phyloP scores from a whole-genome alignment of 2,888 invertebrate genomes.

The Andrena minutula region DNA sequence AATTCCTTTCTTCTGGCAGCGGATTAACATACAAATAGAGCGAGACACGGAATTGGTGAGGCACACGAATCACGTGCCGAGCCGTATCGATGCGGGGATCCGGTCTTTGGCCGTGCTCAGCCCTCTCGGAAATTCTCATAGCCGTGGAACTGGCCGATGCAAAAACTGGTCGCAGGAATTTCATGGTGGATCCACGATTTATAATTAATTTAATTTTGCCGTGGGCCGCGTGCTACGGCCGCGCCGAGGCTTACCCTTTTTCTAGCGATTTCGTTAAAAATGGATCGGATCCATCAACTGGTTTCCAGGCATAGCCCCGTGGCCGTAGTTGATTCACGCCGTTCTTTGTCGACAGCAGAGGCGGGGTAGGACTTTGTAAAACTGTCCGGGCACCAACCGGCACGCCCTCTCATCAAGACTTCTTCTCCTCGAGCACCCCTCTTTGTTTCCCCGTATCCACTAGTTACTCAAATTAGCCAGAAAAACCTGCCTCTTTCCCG shows the following conservation, averaged over 20 bases:
- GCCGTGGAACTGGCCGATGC: constrained; percentile 14
- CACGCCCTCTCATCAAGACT: constrained; percentile 76
- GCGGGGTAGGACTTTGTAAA: constrained; percentile 54
- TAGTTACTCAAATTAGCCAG: constrained; percentile 79
- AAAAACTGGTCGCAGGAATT: constrained; percentile 68
- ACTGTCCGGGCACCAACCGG: constrained; percentile 50
- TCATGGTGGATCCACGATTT: constrained; percentile 66
- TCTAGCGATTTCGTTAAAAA: constrained; percentile 62
- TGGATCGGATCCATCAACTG: constrained; percentile 54
- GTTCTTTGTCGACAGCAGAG: constrained; percentile 33
- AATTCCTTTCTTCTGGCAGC: constrained; percentile 42
- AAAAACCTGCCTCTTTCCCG: constrained; percentile 71
- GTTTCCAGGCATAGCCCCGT: constrained; percentile 42
- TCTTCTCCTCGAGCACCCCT: constrained; percentile 58
- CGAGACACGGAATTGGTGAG: constrained; percentile 38
- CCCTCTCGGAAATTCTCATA: constrained; percentile 38
- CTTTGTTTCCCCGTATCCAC: constrained; percentile 78
- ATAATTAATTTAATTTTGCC: constrained; percentile 71
- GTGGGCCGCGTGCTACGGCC: constrained; percentile 24
- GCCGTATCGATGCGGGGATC: constrained; percentile 38
- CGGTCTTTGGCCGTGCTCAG: constrained; percentile 30
- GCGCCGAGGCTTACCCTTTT: constrained; percentile 52
- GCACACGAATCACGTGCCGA: constrained; percentile 35
- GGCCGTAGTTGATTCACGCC: constrained; percentile 40
- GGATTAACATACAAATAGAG: constrained; percentile 46